A percentile compares a stretch with the other conserved stretches of the same genome.
These are phyloP conservation scores for Leucopsar rothschildi DNA, from an alignment of 2,113 vertebrate species.

Conservation along the genomic window DNA sequence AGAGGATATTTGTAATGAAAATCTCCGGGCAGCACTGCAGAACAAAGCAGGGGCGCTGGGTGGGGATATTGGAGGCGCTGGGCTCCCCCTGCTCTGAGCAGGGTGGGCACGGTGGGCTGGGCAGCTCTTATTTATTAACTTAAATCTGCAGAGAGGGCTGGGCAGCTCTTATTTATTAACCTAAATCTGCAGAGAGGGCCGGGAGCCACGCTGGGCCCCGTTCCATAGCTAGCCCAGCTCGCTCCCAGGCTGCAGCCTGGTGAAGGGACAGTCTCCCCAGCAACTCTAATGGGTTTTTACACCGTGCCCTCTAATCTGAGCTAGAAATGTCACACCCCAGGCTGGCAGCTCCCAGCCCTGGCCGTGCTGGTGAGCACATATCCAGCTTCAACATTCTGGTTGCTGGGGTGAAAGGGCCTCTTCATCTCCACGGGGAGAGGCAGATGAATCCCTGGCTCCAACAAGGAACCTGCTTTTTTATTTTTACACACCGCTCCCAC, in stretches of 20 bases:
- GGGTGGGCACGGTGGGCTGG: neutral
- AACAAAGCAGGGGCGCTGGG: neutral
- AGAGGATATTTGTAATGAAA: constrained; percentile 65
- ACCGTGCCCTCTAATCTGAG: constrained; percentile 38
- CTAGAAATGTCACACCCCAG: constrained; percentile 44
- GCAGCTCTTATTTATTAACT: neutral
- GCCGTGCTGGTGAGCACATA: constrained; percentile 40
- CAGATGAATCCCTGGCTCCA: constrained; percentile 39
- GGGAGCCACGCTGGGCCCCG: neutral
- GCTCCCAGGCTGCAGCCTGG: constrained; percentile 23
- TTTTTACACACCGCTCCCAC: neutral
- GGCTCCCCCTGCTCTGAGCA: neutral
- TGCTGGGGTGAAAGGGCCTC: constrained; percentile 68
- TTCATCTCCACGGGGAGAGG: constrained; percentile 42
- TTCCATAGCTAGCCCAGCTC: constrained; percentile 41
- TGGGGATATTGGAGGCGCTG: constrained; percentile 6
- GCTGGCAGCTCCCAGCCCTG: constrained; percentile 43
- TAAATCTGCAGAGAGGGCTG: neutral
- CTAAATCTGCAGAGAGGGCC: neutral
- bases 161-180: neutral
- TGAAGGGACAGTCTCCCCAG: constrained; percentile 59
- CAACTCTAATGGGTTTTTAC: constrained; percentile 57
- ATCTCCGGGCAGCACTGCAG: neutral
- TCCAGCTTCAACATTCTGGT: constrained; percentile 51
- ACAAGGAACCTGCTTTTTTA: neutral